These are phyloP conservation scores for Solea solea DNA, from an alignment of 2,113 vertebrate genomes.

Conservation along the genomic window DNA sequence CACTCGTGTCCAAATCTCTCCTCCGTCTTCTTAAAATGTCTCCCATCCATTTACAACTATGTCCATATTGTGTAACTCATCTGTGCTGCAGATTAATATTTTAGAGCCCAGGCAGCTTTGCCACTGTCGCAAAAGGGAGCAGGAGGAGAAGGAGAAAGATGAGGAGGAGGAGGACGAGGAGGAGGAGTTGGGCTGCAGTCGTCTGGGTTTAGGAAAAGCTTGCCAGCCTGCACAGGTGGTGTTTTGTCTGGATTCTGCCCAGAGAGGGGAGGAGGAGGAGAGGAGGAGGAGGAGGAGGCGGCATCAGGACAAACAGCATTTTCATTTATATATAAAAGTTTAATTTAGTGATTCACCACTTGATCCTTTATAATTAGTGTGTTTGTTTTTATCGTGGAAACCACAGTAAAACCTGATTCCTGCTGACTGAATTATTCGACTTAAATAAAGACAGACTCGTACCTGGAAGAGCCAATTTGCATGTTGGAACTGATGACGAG, in stretches of 20 bases:
- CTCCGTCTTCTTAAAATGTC: slow-evolving; percentile 10
- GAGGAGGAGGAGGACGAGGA: slow-evolving; percentile 30
- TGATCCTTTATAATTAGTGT: slow-evolving; percentile 54
- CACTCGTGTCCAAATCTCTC: neutral
- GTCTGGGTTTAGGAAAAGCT: slow-evolving; percentile 49
- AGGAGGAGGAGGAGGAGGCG: slow-evolving; percentile 10
- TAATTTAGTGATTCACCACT: slow-evolving; percentile 37
- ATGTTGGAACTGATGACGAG: slow-evolving; percentile 38
- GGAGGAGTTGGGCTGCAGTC: slow-evolving; percentile 51
- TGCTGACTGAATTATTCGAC: slow-evolving; percentile 24
- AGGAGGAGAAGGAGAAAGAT: slow-evolving; percentile 14
- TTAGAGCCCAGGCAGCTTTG: slow-evolving; percentile 50
- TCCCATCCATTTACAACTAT: slow-evolving; percentile 38
- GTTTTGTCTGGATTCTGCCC: slow-evolving; percentile 69
- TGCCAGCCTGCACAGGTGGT: slow-evolving; percentile 69
- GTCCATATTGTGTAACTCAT: slow-evolving; percentile 67
- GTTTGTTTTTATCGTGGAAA: slow-evolving; percentile 35
- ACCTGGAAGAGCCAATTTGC: slow-evolving; percentile 36
- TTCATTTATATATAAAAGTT: slow-evolving; percentile 51
- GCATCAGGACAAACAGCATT: slow-evolving; percentile 38
- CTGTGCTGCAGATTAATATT: slow-evolving; percentile 70
- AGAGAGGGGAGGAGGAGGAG: slow-evolving; percentile 32
- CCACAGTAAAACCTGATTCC: slow-evolving; percentile 37
- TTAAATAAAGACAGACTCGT: slow-evolving; percentile 35
- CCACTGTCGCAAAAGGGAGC: slow-evolving; percentile 49